Evolutionary conservation across 1,140 invertebrate species (phyloP).

Genomic region (Sesamia nonagrioides): DNA sequence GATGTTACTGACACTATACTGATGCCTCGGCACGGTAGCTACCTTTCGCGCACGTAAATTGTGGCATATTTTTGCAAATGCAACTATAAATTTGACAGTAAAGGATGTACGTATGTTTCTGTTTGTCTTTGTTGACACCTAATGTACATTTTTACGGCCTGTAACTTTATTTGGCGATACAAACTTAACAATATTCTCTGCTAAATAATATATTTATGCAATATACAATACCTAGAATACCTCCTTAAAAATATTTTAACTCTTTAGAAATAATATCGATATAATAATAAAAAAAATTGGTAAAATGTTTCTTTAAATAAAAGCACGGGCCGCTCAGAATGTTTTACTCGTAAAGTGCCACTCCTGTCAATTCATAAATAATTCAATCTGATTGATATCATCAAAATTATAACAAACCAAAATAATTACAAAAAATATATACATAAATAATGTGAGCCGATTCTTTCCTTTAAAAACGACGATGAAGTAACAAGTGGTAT

Average conservation of each 20-base stretch:
- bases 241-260: no score
- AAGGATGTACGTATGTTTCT: constrained; percentile 40
- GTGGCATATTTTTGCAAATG: constrained; percentile 69
- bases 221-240: no score
- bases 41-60: constrained; percentile 56
- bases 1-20: constrained; percentile 34
- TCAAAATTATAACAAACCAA: constrained; percentile 34
- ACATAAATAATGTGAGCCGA: constrained; percentile 48
- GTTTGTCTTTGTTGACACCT: not conserved
- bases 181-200: not conserved
- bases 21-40: constrained; percentile 13
- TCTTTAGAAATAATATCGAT: no score
- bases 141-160: constrained; percentile 16
- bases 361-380: not conserved
- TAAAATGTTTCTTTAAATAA: no score
- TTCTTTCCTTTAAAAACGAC: constrained; percentile 50
- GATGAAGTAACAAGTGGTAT: constrained; percentile 39
- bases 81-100: constrained; percentile 82
- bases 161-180: not conserved
- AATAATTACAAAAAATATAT: constrained; percentile 34
- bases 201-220: no score
- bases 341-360: no score
- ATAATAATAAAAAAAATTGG: no score
- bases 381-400: constrained; percentile 15
- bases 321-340: constrained; percentile 3